Conservation (phyloP, 2,797 vertebrate genomes). For the Protosalanx chinensis region DNA sequence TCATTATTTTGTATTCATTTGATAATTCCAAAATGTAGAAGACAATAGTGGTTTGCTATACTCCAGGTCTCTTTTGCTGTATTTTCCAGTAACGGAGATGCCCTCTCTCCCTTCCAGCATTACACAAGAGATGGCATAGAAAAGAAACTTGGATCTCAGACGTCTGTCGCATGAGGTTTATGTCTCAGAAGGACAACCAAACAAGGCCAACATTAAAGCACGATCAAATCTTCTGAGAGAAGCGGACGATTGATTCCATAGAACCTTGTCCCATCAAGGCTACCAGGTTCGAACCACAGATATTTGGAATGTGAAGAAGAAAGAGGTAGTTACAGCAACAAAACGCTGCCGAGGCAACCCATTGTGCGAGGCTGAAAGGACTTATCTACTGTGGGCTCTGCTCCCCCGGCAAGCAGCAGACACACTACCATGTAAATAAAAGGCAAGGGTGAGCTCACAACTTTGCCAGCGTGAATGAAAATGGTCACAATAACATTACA, state of each 20-base stretch:
- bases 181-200: constrained; percentile 74
- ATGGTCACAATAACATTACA: constrained; percentile 68
- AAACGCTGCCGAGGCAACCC: constrained; percentile 69
- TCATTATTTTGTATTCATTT: neutral
- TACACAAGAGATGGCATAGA: constrained; percentile 67
- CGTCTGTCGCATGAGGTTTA: constrained; percentile 70
- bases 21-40: constrained; percentile 21
- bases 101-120: constrained; percentile 66
- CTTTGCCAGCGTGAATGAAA: constrained; percentile 67
- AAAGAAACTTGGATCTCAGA: constrained; percentile 71
- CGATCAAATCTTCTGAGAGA: constrained; percentile 72
- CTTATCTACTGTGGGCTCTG: constrained; percentile 67
- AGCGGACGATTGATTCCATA: constrained; percentile 74
- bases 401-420: constrained; percentile 66
- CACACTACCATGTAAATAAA: constrained; percentile 74
- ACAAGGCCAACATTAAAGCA: constrained; percentile 75
- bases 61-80: constrained; percentile 50
- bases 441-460: constrained; percentile 72
- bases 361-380: constrained; percentile 72
- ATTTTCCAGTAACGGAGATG: constrained; percentile 41
- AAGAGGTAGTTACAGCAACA: constrained; percentile 76
- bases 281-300: constrained; percentile 74
- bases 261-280: constrained; percentile 76
- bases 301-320: constrained; percentile 75
- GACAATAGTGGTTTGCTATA: constrained; percentile 60